A percentile compares a stretch with the other conserved stretches of the same genome.
Conservation (phyloP, 1,140 invertebrate genomes). For the Hormaphis cornu region DNA sequence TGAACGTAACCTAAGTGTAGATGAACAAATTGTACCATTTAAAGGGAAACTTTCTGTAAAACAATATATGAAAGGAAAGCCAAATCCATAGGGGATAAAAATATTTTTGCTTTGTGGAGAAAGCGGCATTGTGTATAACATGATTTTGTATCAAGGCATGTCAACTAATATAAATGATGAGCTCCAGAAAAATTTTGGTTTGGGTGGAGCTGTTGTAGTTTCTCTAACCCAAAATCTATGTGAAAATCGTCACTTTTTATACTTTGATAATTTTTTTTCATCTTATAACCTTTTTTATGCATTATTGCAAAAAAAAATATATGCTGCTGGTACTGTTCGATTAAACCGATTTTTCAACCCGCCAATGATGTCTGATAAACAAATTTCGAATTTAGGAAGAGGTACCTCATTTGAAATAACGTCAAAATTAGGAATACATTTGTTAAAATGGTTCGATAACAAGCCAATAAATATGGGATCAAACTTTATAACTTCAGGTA, state of each 20-base stretch:
- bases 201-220: neutral
- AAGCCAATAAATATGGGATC: neutral
- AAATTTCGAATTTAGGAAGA: constrained; percentile 33
- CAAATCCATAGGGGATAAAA: constrained; percentile 14
- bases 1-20: neutral
- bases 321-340: constrained; percentile 33
- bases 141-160: constrained; percentile 33
- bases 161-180: constrained; percentile 26
- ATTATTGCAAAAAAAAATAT: constrained; percentile 25
- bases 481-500: neutral
- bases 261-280: neutral
- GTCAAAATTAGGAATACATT: neutral
- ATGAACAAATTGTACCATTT: constrained; percentile 29
- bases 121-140: constrained; percentile 38
- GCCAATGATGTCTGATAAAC: constrained; percentile 29
- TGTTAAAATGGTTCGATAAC: neutral
- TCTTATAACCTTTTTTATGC: constrained; percentile 18
- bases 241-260: constrained; percentile 34
- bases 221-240: neutral
- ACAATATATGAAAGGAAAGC: neutral
- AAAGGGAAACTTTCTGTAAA: constrained; percentile 28
- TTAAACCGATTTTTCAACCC: constrained; percentile 28
- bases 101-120: constrained; percentile 37
- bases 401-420: constrained; percentile 13
- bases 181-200: constrained; percentile 27